These are phyloP conservation scores for Drosophila bocqueti DNA, from an alignment of 1,140 invertebrate genomes.

Conservation along the genomic window DNA sequence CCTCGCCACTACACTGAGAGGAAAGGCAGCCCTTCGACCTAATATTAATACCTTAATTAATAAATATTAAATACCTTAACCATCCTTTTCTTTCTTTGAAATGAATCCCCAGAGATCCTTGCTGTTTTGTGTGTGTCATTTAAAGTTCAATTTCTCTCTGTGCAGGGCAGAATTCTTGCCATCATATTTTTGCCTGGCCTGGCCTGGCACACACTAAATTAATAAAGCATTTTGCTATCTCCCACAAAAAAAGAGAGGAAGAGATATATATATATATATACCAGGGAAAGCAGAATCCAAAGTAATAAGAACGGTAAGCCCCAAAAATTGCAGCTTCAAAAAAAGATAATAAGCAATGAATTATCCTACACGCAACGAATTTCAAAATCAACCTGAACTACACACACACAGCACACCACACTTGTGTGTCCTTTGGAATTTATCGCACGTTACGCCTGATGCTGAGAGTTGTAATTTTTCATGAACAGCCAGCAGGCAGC, in stretches of 20 bases:
- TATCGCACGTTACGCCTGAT: slow-evolving; percentile 77
- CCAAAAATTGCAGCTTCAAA: slow-evolving; percentile 72
- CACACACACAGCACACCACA: slow-evolving; percentile 10
- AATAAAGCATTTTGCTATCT: slow-evolving; percentile 82
- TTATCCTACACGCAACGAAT: slow-evolving; percentile 82
- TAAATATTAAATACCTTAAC: neutral
- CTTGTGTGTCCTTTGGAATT: slow-evolving; percentile 52
- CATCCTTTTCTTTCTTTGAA: neutral
- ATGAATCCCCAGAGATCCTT: too few relatives aligned
- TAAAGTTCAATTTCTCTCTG: neutral
- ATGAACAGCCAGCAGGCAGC: slow-evolving; percentile 43
- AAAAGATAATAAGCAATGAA: slow-evolving; percentile 84
- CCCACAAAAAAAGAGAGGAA: slow-evolving; percentile 16
- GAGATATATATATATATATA: neutral
- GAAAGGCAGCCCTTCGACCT: neutral
- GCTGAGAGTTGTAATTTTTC: slow-evolving; percentile 83
- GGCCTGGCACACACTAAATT: slow-evolving; percentile 77
- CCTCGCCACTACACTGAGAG: slow-evolving; percentile 13
- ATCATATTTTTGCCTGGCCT: slow-evolving; percentile 20
- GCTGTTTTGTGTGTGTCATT: neutral
- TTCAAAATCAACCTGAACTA: slow-evolving; percentile 73
- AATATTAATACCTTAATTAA: neutral
- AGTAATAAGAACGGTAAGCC: slow-evolving; percentile 54
- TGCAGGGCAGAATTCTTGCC: neutral
- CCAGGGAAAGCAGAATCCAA: slow-evolving; percentile 19